Percentiles rank a stretch among this genome's conserved stretches.
phyloP scores from a whole-genome alignment of 2,113 vertebrate species.

The Hemiscyllium ocellatum region DNA sequence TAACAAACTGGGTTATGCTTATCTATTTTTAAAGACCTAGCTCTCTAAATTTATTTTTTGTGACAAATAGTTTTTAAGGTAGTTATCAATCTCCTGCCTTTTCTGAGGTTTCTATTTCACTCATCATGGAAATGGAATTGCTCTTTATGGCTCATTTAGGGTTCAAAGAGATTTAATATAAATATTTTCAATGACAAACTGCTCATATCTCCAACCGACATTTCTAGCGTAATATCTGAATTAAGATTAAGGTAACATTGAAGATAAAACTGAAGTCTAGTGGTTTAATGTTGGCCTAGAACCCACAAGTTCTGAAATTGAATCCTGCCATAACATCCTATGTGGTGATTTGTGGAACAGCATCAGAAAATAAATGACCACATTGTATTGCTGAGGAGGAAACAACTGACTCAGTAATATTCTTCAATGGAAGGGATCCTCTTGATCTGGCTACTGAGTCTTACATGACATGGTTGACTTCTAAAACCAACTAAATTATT shows the following conservation, averaged over 20 bases:
- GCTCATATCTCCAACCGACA: background rate
- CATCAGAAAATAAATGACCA: background rate
- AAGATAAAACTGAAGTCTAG: background rate
- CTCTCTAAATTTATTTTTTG: background rate
- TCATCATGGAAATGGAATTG: background rate
- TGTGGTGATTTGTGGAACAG: background rate
- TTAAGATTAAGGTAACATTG: background rate
- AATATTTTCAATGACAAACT: background rate
- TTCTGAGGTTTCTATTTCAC: background rate
- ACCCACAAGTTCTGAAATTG: background rate
- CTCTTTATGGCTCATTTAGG: background rate
- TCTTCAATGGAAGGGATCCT: background rate
- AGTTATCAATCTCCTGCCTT: background rate
- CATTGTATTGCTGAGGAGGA: background rate
- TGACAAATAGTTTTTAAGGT: background rate
- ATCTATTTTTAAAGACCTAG: background rate
- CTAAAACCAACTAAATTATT: background rate
- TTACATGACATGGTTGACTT: background rate
- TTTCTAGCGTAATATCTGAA: background rate
- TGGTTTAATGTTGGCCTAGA: background rate
- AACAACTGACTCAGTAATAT: background rate
- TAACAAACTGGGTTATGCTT: too few species aligned
- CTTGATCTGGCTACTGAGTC: background rate
- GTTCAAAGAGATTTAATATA: background rate
- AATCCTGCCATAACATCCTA: background rate